Evolutionary conservation across 2,797 vertebrate species (phyloP), one percentile per base, ranked within the genome.

Genomic region (Sebastes trivittatus): DNA sequence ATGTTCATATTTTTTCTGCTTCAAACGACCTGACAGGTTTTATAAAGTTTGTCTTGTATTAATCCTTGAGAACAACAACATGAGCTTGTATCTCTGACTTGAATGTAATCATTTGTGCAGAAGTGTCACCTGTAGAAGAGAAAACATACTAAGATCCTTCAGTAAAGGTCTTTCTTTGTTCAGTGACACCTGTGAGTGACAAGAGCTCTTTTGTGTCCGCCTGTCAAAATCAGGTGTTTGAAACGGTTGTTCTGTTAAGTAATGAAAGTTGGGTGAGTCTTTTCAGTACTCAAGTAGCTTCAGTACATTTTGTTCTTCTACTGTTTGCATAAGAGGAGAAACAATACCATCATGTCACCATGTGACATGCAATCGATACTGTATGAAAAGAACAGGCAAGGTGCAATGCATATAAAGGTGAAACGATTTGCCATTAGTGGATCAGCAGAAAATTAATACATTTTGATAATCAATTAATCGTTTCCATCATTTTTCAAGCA

Each of bases 171-270:
- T 36, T 54, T 16, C n/a, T 80, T 88, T 83, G 65, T 85, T 83
- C 13, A 2, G 5, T 61, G 75, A 72, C 90, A 91, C 82, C 30
- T 89, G 75, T 58, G 82, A 72, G 9, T 54, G 85, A 85, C 85
- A 80, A 76, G 60, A 69, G 71, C 7, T 27, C 32, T 70, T 22
- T 36, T 55, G 20, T 78, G 67, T 75, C 56, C 20, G 3, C 69
- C 76, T 89, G 89, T 92, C 92, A 89, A 29, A 75, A 78, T 78
- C 94, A 93, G 88, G 16, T 90, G 90, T 80, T 77, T 34, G 22
- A 71, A 73, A 49, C 3, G 0, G 46, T 42, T 67, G 22, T 7
- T 22, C 6, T 46, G 52, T 78, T 20, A 9, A 25, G 2, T 49
- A 29, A 38, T 1, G 1, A 9, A 66, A 13, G 65, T 18, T 11